These are phyloP conservation scores for Pseudonaja textilis DNA, from an alignment of 2,113 vertebrate species.

Conservation along the genomic window DNA sequence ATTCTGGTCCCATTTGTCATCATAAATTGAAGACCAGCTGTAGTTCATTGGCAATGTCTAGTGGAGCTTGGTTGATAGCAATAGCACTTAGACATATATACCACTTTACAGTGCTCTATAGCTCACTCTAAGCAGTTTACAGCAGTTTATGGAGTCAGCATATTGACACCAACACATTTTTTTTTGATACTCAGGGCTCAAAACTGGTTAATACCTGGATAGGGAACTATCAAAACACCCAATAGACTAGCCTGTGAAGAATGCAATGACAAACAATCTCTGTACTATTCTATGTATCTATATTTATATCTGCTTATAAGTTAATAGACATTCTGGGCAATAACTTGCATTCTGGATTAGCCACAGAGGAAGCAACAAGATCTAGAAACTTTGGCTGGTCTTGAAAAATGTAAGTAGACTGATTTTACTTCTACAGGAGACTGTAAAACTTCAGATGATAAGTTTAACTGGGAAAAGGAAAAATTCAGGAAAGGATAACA, in stretches of 20 bases:
- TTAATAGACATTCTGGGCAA: neutral
- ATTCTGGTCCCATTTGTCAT: too few species aligned
- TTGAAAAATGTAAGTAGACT: neutral
- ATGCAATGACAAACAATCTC: neutral
- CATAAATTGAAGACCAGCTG: too few species aligned
- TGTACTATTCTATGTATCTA: neutral
- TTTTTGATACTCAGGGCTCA: neutral
- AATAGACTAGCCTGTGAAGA: neutral
- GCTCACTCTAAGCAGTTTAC: too few species aligned
- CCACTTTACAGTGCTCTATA: too few species aligned
- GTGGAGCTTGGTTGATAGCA: neutral
- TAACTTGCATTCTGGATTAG: neutral
- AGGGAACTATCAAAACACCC: neutral
- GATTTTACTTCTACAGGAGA: neutral
- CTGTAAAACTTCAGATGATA: neutral
- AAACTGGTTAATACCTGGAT: neutral
- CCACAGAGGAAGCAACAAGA: neutral
- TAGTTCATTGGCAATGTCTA: neutral
- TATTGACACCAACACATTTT: too few species aligned
- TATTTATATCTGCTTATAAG: neutral
- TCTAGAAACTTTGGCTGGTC: neutral
- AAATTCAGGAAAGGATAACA: neutral
- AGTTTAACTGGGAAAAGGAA: neutral
- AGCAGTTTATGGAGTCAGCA: too few species aligned
- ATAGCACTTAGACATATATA: too few species aligned